phyloP scores from a whole-genome alignment of 2,888 invertebrate genomes.

The Hydroisotoma schaefferi region DNA sequence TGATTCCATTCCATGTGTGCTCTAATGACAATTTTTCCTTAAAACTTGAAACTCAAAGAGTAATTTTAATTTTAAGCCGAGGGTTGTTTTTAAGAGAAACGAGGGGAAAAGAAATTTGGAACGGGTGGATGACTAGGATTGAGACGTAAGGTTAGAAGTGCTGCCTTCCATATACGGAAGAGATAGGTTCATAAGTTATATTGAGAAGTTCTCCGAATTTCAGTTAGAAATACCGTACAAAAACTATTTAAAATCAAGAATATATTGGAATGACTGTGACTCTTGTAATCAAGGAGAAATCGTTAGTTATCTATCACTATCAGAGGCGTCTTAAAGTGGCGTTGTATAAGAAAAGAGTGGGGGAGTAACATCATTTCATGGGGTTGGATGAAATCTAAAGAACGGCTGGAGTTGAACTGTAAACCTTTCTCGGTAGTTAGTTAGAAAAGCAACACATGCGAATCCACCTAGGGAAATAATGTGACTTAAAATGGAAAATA shows the following conservation, averaged over 20 bases:
- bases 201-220: too few species aligned
- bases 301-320: neutral
- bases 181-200: too few species aligned
- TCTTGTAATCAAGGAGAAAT: constrained; percentile 7
- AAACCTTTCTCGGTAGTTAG: neutral
- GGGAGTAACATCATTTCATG: neutral
- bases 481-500: constrained; percentile 15
- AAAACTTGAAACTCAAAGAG: constrained; percentile 28
- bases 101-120: constrained; percentile 24
- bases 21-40: constrained; percentile 47
- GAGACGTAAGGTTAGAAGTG: neutral
- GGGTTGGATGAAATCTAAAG: neutral
- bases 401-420: neutral
- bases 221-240: too few species aligned
- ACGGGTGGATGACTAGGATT: constrained; percentile 22
- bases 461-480: constrained; percentile 11
- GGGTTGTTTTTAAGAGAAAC: constrained; percentile 21
- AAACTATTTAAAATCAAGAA: too few species aligned
- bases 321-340: neutral
- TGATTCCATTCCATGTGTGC: constrained; percentile 49
- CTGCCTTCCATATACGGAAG: neutral
- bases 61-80: constrained; percentile 34
- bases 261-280: constrained; percentile 2
- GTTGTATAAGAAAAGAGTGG: neutral
- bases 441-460: constrained; percentile 21